phyloP scores from a whole-genome alignment of 2,113 vertebrate genomes.

The Xiphophorus hellerii region DNA sequence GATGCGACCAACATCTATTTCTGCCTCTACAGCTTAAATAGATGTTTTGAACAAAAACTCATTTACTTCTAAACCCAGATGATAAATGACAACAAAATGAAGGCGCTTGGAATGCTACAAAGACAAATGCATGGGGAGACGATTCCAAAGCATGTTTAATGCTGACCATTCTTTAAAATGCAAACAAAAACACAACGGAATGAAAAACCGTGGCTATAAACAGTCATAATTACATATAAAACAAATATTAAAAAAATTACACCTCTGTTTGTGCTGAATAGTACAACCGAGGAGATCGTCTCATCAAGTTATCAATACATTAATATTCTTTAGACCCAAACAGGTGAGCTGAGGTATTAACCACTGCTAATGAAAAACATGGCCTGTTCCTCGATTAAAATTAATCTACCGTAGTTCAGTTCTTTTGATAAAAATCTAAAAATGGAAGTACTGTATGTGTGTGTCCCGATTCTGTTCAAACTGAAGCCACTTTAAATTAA shows the following conservation, averaged over 20 bases:
- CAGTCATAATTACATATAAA: slow-evolving; percentile 17
- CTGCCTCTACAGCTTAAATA: slow-evolving; percentile 3
- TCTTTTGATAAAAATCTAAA: slow-evolving; percentile 6
- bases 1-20: slow-evolving; percentile 4
- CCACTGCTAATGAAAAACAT: background rate
- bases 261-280: background rate
- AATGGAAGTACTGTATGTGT: slow-evolving; percentile 30
- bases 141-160: background rate
- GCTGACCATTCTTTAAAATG: background rate
- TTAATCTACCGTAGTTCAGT: slow-evolving; percentile 22
- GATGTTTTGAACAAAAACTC: background rate
- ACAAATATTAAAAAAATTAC: background rate
- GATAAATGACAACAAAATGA: slow-evolving; percentile 14
- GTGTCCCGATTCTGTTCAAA: slow-evolving; percentile 6
- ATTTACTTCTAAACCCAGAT: background rate
- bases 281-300: background rate
- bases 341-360: slow-evolving; percentile 21
- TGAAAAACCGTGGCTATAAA: slow-evolving; percentile 14
- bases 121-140: background rate
- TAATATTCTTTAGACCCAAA: background rate
- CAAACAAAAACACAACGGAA: background rate
- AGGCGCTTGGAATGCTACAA: slow-evolving; percentile 27
- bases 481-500: slow-evolving; percentile 24
- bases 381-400: slow-evolving; percentile 9
- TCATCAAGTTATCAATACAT: background rate